These are phyloP conservation scores for Ceyx margarethae DNA, from an alignment of 2,113 vertebrate genomes.

Conservation along the genomic window DNA sequence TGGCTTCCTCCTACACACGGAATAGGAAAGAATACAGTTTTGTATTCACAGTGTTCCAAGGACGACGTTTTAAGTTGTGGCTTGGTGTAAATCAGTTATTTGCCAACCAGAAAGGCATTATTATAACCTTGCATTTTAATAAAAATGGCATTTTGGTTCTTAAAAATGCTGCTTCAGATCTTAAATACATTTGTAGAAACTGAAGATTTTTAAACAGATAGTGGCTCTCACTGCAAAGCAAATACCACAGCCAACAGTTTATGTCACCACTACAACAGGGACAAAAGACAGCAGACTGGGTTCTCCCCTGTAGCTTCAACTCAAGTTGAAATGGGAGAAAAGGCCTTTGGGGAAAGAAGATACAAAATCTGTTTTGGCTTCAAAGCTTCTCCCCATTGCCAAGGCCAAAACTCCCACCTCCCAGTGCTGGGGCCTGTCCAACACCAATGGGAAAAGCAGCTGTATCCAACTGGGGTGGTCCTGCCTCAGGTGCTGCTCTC, in stretches of 20 bases:
- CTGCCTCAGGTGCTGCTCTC: background rate
- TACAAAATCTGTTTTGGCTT: background rate
- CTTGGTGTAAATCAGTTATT: conserved; percentile 19
- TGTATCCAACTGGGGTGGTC: background rate
- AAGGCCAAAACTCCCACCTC: background rate
- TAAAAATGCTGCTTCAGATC: background rate
- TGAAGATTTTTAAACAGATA: background rate
- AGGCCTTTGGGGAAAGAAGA: background rate
- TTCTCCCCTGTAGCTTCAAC: background rate
- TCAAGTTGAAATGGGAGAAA: background rate
- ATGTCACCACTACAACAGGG: background rate
- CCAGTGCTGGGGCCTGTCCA: background rate
- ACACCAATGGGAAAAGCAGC: background rate
- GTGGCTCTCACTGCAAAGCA: background rate
- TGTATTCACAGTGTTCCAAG: background rate
- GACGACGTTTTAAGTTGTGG: background rate
- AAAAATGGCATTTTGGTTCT: background rate
- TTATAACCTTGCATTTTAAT: background rate
- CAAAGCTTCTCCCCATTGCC: background rate
- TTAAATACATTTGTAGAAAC: background rate
- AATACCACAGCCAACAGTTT: background rate
- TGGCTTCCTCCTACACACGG: conserved; percentile 28
- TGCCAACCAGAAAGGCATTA: background rate
- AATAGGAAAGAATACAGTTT: conserved; percentile 23
- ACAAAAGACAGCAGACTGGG: background rate